These are phyloP conservation scores for Halyomorpha halys DNA, from an alignment of 1,140 invertebrate species.

Conservation along the genomic window DNA sequence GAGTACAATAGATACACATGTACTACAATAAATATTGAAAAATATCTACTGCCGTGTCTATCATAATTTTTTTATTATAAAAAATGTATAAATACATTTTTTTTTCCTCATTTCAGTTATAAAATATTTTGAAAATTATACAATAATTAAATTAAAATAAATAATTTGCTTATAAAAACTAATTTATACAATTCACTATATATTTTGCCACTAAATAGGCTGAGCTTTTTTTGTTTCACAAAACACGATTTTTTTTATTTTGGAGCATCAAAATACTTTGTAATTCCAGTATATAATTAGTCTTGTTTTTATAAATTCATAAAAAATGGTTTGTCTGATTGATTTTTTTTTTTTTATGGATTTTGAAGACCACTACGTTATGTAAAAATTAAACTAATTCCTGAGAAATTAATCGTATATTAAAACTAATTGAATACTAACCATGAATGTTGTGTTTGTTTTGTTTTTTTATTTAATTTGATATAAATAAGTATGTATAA, in stretches of 20 bases:
- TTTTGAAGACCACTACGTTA: background rate
- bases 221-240: constrained; percentile 10
- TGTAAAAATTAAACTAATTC: background rate
- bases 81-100: too few relatives aligned
- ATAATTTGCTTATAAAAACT: constrained; percentile 4
- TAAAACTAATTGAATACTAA: too few relatives aligned
- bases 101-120: too few relatives aligned
- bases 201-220: constrained; percentile 4
- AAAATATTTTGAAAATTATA: constrained; percentile 7
- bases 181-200: background rate
- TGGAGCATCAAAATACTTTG: constrained; percentile 2
- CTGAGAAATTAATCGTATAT: background rate
- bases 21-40: too few relatives aligned
- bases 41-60: too few relatives aligned
- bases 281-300: background rate
- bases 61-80: too few relatives aligned
- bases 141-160: background rate
- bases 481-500: too few relatives aligned
- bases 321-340: background rate
- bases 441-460: too few relatives aligned
- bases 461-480: too few relatives aligned
- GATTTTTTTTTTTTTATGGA: background rate
- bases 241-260: background rate
- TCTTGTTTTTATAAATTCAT: background rate
- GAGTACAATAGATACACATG: too few relatives aligned